Evolutionary conservation across 2,888 invertebrate species (phyloP).

Genomic region (Ormyrus nitidulus): DNA sequence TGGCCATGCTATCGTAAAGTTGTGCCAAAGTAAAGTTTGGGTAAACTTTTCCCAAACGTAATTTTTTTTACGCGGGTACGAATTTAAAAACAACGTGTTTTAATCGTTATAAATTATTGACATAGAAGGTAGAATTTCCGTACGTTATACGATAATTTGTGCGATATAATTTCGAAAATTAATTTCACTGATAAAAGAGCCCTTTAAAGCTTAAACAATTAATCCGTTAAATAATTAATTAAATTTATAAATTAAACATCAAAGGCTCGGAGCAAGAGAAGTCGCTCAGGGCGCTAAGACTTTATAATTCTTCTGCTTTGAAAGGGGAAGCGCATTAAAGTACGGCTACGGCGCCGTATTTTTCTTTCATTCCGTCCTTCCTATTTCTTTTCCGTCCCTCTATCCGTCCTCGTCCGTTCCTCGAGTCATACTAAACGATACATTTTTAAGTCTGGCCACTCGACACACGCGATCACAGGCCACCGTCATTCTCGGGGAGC

Average conservation of each 20-base stretch:
- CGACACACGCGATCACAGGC: not conserved
- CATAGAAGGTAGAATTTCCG: too few species aligned
- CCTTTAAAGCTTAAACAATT: too few species aligned
- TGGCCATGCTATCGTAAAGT: too few species aligned
- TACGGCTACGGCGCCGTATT: not conserved
- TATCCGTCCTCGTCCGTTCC: not conserved
- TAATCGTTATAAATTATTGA: too few species aligned
- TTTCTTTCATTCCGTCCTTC: not conserved
- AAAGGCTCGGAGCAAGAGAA: not conserved
- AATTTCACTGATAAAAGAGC: too few species aligned
- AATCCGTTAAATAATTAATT: slow-evolving; percentile 2
- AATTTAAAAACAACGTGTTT: too few species aligned
- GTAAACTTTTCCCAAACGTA: too few species aligned
- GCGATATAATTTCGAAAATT: too few species aligned
- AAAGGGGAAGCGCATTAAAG: slow-evolving; percentile 14
- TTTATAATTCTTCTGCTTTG: slow-evolving; percentile 10
- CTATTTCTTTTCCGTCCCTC: slow-evolving; percentile 1
- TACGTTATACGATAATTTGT: too few species aligned
- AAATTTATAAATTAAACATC: slow-evolving; percentile 18
- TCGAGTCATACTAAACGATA: slow-evolving; percentile 17
- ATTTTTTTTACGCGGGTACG: too few species aligned
- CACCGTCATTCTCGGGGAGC: not conserved
- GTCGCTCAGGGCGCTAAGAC: not conserved
- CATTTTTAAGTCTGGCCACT: not conserved
- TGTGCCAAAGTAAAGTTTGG: too few species aligned